Evolutionary conservation across 2,888 invertebrate species (phyloP), one percentile per base, ranked within the genome.

Genomic region (Hymenopus coronatus): DNA sequence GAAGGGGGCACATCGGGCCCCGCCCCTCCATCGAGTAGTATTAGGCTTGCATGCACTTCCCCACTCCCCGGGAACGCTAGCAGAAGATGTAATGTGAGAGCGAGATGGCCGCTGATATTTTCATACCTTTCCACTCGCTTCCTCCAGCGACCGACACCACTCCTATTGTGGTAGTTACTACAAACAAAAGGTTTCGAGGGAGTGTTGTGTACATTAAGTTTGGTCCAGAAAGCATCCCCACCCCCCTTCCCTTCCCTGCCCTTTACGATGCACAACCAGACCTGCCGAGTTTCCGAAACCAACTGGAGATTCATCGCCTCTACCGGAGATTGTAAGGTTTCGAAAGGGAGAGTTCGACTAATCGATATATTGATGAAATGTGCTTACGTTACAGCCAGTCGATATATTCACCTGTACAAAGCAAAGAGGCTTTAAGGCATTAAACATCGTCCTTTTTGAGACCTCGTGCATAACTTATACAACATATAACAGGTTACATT

Each of bases 121-220:
- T 83, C 88, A 70, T 89, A 84, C 88, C 88, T 89, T 88, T 87
- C 82, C 33, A 46, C 15, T 82, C 82, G 27, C 70, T 27, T 70
- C 15, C 89, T 88, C 70, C 86, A 84, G 81, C 89, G 84, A 87
- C 84, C 89, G 88, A 88, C 89, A 88, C 88, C 88, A 83, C 85
- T 89, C 88, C 90, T 90, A 89, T 90, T 90, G 90, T 90, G 90
- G 90, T 83, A 88, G 84, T 46, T 83, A 88, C 88, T 88, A 89
- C 90, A 90, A 90, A 90, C 90, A 90, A 90, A 90, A 84, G 89
- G 89, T 89, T 89, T 89, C 88, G 82, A 70, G 85, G 84, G 87
- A 81, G 87, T 81, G 87, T 83, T 90, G 88, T 89, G 90, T 90
- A 88, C 83, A 88, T 28, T 54, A 70, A 84, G 12, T 54, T 30